Percentiles rank a stretch among this genome's conserved stretches.
Conservation (phyloP, 35 echinoderm and acorn worm genomes). For the Apostichopus californicus region DNA sequence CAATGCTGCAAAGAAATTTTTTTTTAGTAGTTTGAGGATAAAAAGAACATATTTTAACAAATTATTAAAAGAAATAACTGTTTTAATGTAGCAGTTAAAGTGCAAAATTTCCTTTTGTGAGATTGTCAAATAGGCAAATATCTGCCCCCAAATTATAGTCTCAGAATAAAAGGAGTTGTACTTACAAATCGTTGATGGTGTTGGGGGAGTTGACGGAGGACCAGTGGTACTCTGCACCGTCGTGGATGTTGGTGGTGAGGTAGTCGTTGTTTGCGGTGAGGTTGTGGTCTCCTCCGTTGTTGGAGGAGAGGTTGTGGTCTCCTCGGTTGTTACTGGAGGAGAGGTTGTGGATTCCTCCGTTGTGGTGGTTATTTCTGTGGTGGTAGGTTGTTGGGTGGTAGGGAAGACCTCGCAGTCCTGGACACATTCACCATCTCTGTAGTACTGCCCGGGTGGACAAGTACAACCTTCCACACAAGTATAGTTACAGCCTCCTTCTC, state of each 20-base stretch:
- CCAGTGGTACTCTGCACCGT: not conserved
- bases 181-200: conserved; percentile 9
- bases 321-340: not conserved
- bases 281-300: not conserved
- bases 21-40: too few species aligned
- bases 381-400: conserved; percentile 17
- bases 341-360: not conserved
- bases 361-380: conserved; percentile 5
- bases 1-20: too few species aligned
- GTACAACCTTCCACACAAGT: conserved; percentile 90
- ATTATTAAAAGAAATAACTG: too few species aligned
- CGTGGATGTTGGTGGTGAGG: not conserved
- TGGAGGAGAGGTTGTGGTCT: not conserved
- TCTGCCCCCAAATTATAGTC: too few species aligned
- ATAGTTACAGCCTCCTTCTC: conserved; percentile 64
- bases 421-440: conserved; percentile 75
- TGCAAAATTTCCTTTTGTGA: too few species aligned
- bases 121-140: too few species aligned
- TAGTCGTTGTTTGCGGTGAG: not conserved
- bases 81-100: too few species aligned
- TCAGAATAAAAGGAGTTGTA: not conserved
- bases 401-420: conserved; percentile 38
- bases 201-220: not conserved
- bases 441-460: conserved; percentile 62
- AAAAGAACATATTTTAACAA: too few species aligned